Conservation (phyloP, 2,113 vertebrate species). For the Typhlomys cinereus region DNA sequence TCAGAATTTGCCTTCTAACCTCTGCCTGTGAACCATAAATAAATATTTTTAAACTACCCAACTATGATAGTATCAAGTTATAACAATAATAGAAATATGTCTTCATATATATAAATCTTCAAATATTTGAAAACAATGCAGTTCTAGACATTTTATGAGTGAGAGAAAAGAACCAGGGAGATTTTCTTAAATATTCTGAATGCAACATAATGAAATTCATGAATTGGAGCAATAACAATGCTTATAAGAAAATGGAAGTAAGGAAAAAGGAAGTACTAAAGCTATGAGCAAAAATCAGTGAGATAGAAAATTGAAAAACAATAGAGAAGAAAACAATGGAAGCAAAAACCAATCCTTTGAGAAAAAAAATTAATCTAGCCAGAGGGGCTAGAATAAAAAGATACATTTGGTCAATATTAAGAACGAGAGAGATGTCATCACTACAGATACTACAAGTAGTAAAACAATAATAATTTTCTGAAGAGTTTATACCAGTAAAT, state of each 20-base stretch:
- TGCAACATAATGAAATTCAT: background rate
- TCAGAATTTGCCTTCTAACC: too few relatives aligned
- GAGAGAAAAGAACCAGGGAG: background rate
- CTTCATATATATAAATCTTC: background rate
- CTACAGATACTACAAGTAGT: background rate
- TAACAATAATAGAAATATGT: background rate
- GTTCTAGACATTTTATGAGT: background rate
- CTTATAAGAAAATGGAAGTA: background rate
- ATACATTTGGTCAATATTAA: too few relatives aligned
- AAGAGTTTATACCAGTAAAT: background rate
- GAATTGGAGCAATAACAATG: background rate
- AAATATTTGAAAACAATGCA: too few relatives aligned
- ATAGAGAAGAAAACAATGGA: background rate
- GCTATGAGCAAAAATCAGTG: background rate
- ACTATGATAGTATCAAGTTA: too few relatives aligned
- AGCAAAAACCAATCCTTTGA: background rate
- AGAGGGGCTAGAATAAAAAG: background rate
- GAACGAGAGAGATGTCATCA: background rate
- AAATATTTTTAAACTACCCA: too few relatives aligned
- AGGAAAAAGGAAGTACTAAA: conserved; percentile 20
- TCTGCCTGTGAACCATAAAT: too few relatives aligned
- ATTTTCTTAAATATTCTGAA: conserved; percentile 19
- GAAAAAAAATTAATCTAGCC: background rate
- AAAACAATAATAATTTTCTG: background rate
- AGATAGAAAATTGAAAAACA: background rate